These are phyloP conservation scores for Pseudocheirus occidentalis DNA, from an alignment of 2,797 vertebrate species.

Conservation along the genomic window DNA sequence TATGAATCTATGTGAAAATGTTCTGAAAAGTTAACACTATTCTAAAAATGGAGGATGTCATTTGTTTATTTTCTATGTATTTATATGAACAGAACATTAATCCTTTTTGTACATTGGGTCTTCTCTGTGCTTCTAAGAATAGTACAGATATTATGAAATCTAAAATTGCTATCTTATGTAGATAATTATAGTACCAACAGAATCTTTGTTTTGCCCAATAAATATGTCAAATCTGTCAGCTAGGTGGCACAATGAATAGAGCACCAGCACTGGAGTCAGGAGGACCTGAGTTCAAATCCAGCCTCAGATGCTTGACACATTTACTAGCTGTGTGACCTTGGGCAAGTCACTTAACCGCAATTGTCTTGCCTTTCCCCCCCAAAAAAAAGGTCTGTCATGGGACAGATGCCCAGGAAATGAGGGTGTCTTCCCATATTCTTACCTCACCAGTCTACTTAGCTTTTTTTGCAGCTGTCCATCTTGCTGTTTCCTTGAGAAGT, in stretches of 20 bases:
- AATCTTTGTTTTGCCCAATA: not conserved
- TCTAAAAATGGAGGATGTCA: not conserved
- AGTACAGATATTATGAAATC: slow-evolving; percentile 2
- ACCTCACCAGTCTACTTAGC: not conserved
- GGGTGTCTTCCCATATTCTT: not conserved
- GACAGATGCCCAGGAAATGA: not conserved
- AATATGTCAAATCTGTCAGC: not conserved
- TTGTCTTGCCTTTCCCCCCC: too few species aligned
- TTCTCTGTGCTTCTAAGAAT: not conserved
- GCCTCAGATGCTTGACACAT: too few species aligned
- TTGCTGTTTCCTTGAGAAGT: not conserved
- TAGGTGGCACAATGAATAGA: too few species aligned
- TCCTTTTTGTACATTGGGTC: not conserved
- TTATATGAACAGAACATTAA: not conserved
- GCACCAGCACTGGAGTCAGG: too few species aligned
- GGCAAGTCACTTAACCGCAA: too few species aligned
- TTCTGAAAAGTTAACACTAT: not conserved
- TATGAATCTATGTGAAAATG: not conserved
- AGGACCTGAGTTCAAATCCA: too few species aligned
- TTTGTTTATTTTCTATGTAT: not conserved
- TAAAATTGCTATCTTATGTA: not conserved
- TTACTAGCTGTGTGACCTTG: too few species aligned
- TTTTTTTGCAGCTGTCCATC: slow-evolving; percentile 4
- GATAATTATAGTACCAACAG: not conserved
- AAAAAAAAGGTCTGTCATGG: not conserved